phyloP scores from a whole-genome alignment of 2,888 invertebrate species.

The Scaptomyza flava region DNA sequence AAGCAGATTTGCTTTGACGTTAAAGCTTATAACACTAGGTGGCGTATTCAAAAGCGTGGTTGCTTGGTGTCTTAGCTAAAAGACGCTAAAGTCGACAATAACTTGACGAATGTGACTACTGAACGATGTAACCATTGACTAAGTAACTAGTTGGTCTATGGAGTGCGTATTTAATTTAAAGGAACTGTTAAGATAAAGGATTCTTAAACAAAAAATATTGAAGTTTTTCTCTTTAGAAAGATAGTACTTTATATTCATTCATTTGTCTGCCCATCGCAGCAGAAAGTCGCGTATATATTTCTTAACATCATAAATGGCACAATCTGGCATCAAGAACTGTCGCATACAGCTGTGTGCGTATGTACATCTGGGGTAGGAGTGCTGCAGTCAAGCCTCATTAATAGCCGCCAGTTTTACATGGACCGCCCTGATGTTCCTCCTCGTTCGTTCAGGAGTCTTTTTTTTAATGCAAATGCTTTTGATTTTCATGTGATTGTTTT shows the following conservation, averaged over 20 bases:
- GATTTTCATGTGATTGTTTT: constrained; percentile 66
- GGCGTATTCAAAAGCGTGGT: neutral
- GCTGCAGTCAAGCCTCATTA: constrained; percentile 55
- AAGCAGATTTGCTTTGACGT: neutral
- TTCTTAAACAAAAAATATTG: too few relatives aligned
- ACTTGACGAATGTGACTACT: neutral
- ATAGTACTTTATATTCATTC: too few relatives aligned
- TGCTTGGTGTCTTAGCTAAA: neutral
- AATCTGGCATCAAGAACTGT: neutral
- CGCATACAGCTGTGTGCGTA: neutral
- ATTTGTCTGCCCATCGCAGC: neutral
- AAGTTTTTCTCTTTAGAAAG: too few relatives aligned
- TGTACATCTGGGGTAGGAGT: neutral
- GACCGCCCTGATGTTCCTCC: constrained; percentile 41
- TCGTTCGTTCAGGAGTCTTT: neutral
- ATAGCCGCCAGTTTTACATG: constrained; percentile 33
- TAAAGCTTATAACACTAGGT: neutral
- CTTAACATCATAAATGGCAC: neutral
- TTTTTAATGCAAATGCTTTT: constrained; percentile 15
- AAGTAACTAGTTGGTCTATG: too few relatives aligned
- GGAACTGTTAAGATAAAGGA: too few relatives aligned
- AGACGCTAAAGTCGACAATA: neutral
- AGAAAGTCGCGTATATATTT: neutral
- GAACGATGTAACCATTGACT: too few relatives aligned
- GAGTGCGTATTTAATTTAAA: too few relatives aligned